phyloP scores from a whole-genome alignment of 2,888 invertebrate genomes.

The Tetanocera ferruginea region DNA sequence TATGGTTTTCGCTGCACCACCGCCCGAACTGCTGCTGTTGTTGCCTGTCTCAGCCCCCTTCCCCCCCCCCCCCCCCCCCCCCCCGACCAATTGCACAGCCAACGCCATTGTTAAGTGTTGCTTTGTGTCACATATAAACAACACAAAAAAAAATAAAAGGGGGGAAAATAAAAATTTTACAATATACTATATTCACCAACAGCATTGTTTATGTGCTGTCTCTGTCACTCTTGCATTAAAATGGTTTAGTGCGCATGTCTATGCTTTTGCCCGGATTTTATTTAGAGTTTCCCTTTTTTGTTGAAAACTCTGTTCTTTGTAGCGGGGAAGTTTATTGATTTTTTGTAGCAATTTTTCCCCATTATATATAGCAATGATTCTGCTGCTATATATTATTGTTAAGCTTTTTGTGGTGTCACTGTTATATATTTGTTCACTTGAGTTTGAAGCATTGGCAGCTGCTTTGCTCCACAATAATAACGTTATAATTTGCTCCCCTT shows the following conservation, averaged over 20 bases:
- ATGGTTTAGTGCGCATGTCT: conserved; percentile 15
- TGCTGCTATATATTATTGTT: neutral
- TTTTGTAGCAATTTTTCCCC: neutral
- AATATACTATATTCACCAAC: neutral
- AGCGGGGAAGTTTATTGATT: conserved; percentile 35
- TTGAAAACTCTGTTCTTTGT: neutral
- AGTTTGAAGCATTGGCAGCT: neutral
- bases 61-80: neutral
- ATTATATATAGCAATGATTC: neutral
- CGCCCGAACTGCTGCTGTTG: conserved; percentile 28
- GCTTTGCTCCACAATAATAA: neutral
- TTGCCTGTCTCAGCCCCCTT: neutral
- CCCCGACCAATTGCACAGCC: neutral
- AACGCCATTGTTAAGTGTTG: conserved; percentile 53
- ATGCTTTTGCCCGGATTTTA: neutral
- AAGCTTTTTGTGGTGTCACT: neutral
- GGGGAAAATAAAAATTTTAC: neutral
- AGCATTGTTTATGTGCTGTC: conserved; percentile 29
- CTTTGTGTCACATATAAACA: conserved; percentile 32
- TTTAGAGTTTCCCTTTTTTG: neutral
- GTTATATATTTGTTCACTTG: neutral
- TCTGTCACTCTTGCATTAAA: conserved; percentile 39
- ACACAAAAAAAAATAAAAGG: neutral
- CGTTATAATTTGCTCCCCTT: conserved; percentile 3
- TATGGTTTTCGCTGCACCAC: conserved; percentile 59